These are phyloP conservation scores for Lepidurus couesii DNA, from an alignment of 1,140 invertebrate species.

Conservation along the genomic window DNA sequence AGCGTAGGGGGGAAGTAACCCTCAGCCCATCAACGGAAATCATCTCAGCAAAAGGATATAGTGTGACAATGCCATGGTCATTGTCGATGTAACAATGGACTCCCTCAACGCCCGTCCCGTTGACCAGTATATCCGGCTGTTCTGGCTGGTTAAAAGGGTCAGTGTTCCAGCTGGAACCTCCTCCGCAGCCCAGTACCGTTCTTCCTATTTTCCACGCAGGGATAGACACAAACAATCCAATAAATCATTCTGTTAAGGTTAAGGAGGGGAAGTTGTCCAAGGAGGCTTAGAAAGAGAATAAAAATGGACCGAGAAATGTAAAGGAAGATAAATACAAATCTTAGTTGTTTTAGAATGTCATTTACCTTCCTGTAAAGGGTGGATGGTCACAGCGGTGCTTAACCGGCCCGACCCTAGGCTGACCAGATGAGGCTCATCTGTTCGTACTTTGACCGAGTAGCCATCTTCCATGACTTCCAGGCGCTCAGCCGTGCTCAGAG, in stretches of 20 bases:
- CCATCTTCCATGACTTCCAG: conserved; percentile 50
- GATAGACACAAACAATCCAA: neutral
- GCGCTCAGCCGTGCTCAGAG: conserved; percentile 22
- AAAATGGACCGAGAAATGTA: neutral
- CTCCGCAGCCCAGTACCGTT: conserved; percentile 34
- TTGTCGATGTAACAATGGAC: conserved; percentile 81
- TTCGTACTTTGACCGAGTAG: conserved; percentile 66
- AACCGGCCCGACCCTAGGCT: conserved; percentile 78
- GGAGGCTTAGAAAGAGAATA: neutral
- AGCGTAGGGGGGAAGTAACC: conserved; percentile 57
- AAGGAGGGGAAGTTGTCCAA: neutral
- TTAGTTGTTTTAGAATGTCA: neutral
- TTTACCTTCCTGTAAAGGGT: conserved; percentile 70
- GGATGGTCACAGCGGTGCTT: conserved; percentile 81
- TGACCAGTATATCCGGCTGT: conserved; percentile 68
- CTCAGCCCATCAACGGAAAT: conserved; percentile 63
- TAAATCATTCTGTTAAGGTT: neutral
- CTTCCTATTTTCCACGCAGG: conserved; percentile 27
- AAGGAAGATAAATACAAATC: neutral
- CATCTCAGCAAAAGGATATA: conserved; percentile 65
- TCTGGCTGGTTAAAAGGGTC: conserved; percentile 28
- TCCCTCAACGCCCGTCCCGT: conserved; percentile 70
- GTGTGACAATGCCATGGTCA: conserved; percentile 67
- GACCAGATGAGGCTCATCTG: conserved; percentile 80
- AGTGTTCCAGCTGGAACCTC: conserved; percentile 52